Conservation (phyloP, 2,797 vertebrate species). For the Sylvia borin region DNA sequence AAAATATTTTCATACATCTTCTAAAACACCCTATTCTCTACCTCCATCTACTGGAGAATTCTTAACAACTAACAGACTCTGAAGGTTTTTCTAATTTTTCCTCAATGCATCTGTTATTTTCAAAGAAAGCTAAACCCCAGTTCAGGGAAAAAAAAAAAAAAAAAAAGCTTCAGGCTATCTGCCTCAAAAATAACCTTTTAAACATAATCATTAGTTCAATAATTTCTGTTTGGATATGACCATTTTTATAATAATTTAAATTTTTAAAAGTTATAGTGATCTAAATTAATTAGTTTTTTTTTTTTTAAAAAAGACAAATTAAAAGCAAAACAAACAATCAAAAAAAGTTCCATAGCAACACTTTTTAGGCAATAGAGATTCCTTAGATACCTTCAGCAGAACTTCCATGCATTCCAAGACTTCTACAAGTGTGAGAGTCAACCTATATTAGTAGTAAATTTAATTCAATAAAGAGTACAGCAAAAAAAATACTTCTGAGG, state of each 20-base stretch:
- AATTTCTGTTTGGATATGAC: background rate
- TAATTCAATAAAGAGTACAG: background rate
- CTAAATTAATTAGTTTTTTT: background rate
- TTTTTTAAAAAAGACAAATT: background rate
- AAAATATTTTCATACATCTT: background rate
- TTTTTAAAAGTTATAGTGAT: background rate
- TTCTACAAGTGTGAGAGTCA: background rate
- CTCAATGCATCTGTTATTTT: background rate
- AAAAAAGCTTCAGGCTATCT: background rate
- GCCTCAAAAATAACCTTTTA: background rate
- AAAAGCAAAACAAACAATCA: background rate
- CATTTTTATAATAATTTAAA: background rate
- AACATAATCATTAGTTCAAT: background rate
- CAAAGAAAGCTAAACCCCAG: background rate
- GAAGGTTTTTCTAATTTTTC: background rate
- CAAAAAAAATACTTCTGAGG: background rate
- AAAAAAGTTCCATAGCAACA: background rate
- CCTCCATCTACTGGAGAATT: slow-evolving; percentile 45
- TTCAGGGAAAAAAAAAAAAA: background rate
- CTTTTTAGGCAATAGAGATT: background rate
- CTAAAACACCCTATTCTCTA: background rate
- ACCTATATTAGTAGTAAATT: background rate
- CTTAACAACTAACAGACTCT: background rate
- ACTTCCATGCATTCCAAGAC: background rate
- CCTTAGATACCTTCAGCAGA: background rate